These are phyloP conservation scores for Micropoecilia bifurca DNA, from an alignment of 2,797 vertebrate species.

Conservation along the genomic window DNA sequence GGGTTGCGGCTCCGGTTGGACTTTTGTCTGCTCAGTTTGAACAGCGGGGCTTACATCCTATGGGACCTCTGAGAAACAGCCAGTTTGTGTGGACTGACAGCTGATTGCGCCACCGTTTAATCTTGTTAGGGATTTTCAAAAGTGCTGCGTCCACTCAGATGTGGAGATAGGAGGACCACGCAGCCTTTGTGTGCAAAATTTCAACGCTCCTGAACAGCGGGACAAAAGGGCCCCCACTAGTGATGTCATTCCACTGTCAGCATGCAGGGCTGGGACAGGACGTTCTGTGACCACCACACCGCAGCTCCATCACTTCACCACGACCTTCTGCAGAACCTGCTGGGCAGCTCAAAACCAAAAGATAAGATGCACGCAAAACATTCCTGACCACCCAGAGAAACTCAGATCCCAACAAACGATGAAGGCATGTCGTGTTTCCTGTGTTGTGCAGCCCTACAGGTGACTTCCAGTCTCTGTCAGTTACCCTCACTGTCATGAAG, in stretches of 20 bases:
- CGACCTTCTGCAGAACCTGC: conserved; percentile 27
- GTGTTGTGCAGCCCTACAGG: conserved; percentile 51
- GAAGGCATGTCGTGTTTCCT: conserved; percentile 44
- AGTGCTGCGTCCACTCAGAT: conserved; percentile 86
- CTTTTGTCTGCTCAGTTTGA: conserved; percentile 55
- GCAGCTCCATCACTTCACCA: conserved; percentile 29
- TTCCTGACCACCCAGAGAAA: conserved; percentile 26
- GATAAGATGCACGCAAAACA: conserved; percentile 21
- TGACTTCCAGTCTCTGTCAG: conserved; percentile 40
- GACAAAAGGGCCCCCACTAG: conserved; percentile 71
- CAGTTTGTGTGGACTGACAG: conserved; percentile 74
- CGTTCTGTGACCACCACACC: conserved; percentile 52
- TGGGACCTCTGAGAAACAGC: conserved; percentile 72
- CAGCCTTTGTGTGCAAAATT: conserved; percentile 83
- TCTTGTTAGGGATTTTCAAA: conserved; percentile 86
- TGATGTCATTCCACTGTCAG: conserved; percentile 83
- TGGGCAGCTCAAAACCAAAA: conserved; percentile 49
- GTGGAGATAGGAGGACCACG: conserved; percentile 77
- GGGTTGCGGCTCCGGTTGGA: conserved; percentile 28
- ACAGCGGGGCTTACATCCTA: conserved; percentile 64
- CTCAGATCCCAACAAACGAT: conserved; percentile 24
- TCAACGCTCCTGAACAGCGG: conserved; percentile 70
- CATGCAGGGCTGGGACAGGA: conserved; percentile 61
- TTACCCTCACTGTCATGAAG: conserved; percentile 59
- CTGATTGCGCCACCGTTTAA: conserved; percentile 81